Base-by-base conservation (phyloP, 2,797 vertebrate species). In the Thaleichthys pacificus region DNA sequence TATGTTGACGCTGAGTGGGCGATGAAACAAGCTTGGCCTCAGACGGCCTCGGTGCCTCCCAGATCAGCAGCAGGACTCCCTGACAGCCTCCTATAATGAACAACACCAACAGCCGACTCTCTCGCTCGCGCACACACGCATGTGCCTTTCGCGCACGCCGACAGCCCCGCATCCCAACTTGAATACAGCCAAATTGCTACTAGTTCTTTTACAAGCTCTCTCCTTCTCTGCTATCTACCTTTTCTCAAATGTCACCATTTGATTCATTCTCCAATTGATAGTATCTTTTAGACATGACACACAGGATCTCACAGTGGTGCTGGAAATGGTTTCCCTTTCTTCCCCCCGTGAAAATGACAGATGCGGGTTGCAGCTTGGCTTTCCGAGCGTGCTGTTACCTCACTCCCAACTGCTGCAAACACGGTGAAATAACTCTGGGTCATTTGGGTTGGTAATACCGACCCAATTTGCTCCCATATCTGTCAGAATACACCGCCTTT, bases 151-250 rank as follows among this genome's bases (percentile, higher is more conserved):
- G 32, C 17, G 51, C 22, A 51, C 49, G 51, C 47, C 35, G 68
- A 63, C 60, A 61, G 62, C 64, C 69, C 74, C 9, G 2, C 73
- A 72, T 61, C 42, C 7, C 5, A 74, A 74, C 77, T 85, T 82
- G 80, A 80, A 84, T 84, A 78, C 84, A 70, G 76, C 80, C 80
- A 85, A 86, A 88, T 80, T 81, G 77, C 82, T 73, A 38, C 72
- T 17, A 65, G 72, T 71, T 22, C 56, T 70, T 60, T 70, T 72
- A 68, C 61, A 84, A 81, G 74, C 70, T 86, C 84, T 80, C 76
- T 66, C 7, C 21, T 11, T 14, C 9, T 24, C 74, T 60, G 26
- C 30, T 19, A 47, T 8, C 22, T 26, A 66, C 71, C 61, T 32
- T 4, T 14, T 22, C 26, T 9, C 9, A 7, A 38, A 58, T 17